Evolutionary conservation across 1,140 invertebrate genomes (phyloP), one percentile per base, ranked within the genome.

Genomic region (Anoplophora glabripennis): DNA sequence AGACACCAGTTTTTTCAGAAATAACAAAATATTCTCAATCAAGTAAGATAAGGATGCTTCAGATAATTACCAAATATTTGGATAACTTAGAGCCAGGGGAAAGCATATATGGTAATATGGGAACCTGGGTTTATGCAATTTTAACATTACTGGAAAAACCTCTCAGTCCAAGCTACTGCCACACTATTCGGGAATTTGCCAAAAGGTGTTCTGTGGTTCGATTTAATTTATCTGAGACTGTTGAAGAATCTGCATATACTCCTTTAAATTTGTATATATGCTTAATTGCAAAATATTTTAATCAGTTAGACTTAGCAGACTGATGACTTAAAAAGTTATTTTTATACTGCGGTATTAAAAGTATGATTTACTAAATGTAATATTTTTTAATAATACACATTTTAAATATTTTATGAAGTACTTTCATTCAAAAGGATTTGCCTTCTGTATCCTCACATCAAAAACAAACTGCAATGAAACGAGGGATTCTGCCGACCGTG

Each of bases 251-350:
- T 17, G 52, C 59, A 11, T 68, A 66, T 35, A 57, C 57, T 7
- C 68, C 74, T 34, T 60, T 77, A 18, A 77, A 77, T 68, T 61
- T 76, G 7, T 73, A 66, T 60, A 76, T 77, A 60, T 76, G 74
- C 53, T 61, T 77, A 38, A 62, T 76, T 40, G 66, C 72, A 4
- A 73, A 66, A 56, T 74, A 70, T 67, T 77, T 72, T 65, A 64
- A 68, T 38, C 75, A 77, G 63, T 52, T 67, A 36, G 76, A 77
- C 69, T 67, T 77, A 55, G 61, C 69, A 17, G 72, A 76, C 41
- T 58, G 40, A 37, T 38, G 18, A 8, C 0, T 45, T 11, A 51
- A 3, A 35, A 4, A 35, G 38, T 14, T 40, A 15, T 40, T 40
- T 40, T 40, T 40, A 40, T 40, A 40, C 14, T n/a, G n/a, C n/a